Evolutionary conservation across 2,888 invertebrate genomes (phyloP), one percentile per base, ranked within the genome.

Genomic region (Ophion ventricosus): DNA sequence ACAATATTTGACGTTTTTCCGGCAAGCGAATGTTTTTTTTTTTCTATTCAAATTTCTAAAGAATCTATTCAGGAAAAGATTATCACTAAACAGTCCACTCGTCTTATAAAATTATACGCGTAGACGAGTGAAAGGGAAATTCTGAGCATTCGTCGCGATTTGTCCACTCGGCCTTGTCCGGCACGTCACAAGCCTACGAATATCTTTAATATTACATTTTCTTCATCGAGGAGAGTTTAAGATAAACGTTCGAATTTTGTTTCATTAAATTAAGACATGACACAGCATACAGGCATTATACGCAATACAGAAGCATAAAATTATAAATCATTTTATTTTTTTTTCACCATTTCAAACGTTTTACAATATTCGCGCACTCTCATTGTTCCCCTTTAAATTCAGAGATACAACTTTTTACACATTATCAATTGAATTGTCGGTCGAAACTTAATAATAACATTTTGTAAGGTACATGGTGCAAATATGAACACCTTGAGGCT

Each of bases 61-160:
- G 10, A 40, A 20, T 23, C 20, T 35, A 20, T 35, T 23, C 29
- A 14, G 56, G 56, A 20, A 29, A n/a, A 17, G 26, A 20, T 70
- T 17, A 26, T 54, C n/a, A 10, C 26, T n/a, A 56, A 56, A 57
- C 17, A 11, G n/a, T 49, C 11, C n/a, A 4, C 35, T 29, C 35
- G 56, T 35, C 35, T 61, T 61, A 14, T 14, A 14, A 23, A 70
- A 70, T 70, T 29, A 70, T 70, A 8, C 17, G 26, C 25, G 35
- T 70, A 40, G 29, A 4, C 35, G 35, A 57, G 70, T 72, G 70
- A 72, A 56, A 57, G 70, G 70, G 35, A 72, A 35, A 26, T 35
- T 57, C 29, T 70, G 1, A 17, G 11, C 57, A 10, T 23, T 11
- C 54, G 57, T 57, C 10, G 57, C 10, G 57, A 25, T 61, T 61